Conservation (phyloP, 2,797 vertebrate species). For the Tapera naevia region DNA sequence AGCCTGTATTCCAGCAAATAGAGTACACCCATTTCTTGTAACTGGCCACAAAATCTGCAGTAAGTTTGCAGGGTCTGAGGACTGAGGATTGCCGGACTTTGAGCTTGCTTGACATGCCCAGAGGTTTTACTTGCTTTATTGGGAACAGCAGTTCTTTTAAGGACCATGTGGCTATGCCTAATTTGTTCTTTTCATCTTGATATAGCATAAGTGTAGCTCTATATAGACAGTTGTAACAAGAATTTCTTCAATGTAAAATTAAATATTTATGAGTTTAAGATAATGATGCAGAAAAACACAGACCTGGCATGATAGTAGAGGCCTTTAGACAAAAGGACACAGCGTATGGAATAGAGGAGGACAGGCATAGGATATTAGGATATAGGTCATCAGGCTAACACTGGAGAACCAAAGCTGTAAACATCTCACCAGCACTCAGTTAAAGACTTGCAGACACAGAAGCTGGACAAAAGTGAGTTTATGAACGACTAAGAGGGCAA, state of each 20-base stretch:
- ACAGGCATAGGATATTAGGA: not conserved
- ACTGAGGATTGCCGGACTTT: not conserved
- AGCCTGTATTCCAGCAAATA: not conserved
- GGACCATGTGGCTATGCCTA: not conserved
- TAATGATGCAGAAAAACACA: not conserved
- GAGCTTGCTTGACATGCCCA: not conserved
- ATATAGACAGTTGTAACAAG: not conserved
- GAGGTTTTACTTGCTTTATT: not conserved
- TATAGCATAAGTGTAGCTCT: not conserved
- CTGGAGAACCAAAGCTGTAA: not conserved
- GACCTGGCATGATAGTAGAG: not conserved
- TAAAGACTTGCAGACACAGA: not conserved
- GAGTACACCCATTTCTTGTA: not conserved
- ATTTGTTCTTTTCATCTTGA: not conserved
- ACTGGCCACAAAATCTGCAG: not conserved
- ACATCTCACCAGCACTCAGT: not conserved
- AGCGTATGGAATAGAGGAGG: not conserved
- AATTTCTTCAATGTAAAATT: not conserved
- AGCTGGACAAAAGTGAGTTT: not conserved
- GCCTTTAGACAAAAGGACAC: not conserved
- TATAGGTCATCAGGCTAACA: not conserved
- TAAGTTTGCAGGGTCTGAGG: not conserved
- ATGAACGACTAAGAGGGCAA: not conserved
- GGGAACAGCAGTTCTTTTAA: not conserved
- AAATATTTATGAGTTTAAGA: not conserved